A percentile compares a stretch with the other conserved stretches of the same genome.
Conservation (phyloP, 2,797 vertebrate genomes). For the Malurus leucopterus region DNA sequence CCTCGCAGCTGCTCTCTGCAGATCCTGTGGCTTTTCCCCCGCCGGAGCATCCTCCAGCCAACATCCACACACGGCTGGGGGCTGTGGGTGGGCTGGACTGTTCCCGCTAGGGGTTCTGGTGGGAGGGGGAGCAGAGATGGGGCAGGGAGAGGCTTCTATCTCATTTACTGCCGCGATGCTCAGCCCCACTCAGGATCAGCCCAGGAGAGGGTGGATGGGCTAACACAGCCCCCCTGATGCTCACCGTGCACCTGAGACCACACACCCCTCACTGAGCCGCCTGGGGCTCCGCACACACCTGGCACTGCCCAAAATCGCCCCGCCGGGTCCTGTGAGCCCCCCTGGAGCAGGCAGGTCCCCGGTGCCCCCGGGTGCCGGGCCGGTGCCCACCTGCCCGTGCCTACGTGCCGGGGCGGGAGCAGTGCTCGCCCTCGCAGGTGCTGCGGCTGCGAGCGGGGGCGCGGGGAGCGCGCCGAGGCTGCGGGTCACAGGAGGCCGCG, state of each 20-base stretch:
- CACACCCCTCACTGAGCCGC: accelerated
- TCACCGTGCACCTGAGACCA: accelerated
- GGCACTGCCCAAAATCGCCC: accelerated
- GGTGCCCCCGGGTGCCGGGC: background rate
- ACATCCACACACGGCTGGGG: accelerated
- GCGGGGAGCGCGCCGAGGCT: background rate
- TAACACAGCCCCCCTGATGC: background rate
- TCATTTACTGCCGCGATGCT: background rate
- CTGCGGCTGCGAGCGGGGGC: background rate
- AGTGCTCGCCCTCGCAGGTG: background rate
- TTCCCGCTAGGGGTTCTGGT: background rate
- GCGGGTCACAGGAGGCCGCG: constrained; percentile 32
- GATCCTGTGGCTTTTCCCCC: accelerated
- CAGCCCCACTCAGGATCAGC: background rate
- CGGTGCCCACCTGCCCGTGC: background rate
- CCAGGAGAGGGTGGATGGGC: accelerated
- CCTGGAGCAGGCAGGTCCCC: background rate
- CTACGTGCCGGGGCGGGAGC: background rate
- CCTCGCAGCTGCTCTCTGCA: background rate
- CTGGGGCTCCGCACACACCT: no score
- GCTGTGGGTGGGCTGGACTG: accelerated
- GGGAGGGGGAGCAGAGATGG: background rate
- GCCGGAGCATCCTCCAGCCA: background rate
- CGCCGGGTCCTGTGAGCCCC: background rate
- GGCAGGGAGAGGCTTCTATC: background rate